Conservation (phyloP, 2,113 vertebrate species). For the Zingel zingel region DNA sequence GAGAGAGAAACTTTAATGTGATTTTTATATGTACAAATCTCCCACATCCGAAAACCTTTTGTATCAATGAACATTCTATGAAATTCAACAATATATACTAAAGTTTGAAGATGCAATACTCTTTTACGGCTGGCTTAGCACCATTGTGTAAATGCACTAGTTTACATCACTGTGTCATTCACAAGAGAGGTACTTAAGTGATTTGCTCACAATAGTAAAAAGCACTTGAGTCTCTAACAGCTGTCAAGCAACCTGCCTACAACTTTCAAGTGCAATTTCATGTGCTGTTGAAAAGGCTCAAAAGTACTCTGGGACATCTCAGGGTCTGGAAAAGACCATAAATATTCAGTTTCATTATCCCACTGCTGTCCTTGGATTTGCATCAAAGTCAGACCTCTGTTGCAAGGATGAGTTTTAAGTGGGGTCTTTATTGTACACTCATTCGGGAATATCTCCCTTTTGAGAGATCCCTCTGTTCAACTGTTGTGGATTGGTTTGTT, state of each 20-base stretch:
- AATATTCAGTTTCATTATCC: slow-evolving; percentile 73
- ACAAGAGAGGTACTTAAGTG: slow-evolving; percentile 55
- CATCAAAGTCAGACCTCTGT: slow-evolving; percentile 49
- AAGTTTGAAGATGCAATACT: slow-evolving; percentile 11
- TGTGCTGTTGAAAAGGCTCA: slow-evolving; percentile 60
- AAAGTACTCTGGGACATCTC: slow-evolving; percentile 51
- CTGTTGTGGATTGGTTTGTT: not conserved
- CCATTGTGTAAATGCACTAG: slow-evolving; percentile 13
- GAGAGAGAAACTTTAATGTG: slow-evolving; percentile 19
- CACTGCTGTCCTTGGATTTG: slow-evolving; percentile 57
- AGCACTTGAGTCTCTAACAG: slow-evolving; percentile 60
- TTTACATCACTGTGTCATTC: slow-evolving; percentile 27
- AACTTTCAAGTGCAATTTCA: slow-evolving; percentile 75
- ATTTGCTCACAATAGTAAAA: slow-evolving; percentile 65
- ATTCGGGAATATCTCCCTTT: slow-evolving; percentile 26
- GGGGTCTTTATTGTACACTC: slow-evolving; percentile 32
- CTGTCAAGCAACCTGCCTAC: slow-evolving; percentile 65
- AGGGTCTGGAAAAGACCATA: slow-evolving; percentile 46
- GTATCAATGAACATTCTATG: not conserved
- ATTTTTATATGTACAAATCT: not conserved
- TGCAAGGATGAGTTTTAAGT: slow-evolving; percentile 53
- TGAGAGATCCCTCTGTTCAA: slow-evolving; percentile 1
- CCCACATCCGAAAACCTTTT: not conserved
- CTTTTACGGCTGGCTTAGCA: slow-evolving; percentile 29
- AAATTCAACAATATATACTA: not conserved